Percentiles rank a stretch among this genome's conserved stretches.
Evolutionary conservation across 2,797 vertebrate species (phyloP).

Genomic region (Dipus sagitta): DNA sequence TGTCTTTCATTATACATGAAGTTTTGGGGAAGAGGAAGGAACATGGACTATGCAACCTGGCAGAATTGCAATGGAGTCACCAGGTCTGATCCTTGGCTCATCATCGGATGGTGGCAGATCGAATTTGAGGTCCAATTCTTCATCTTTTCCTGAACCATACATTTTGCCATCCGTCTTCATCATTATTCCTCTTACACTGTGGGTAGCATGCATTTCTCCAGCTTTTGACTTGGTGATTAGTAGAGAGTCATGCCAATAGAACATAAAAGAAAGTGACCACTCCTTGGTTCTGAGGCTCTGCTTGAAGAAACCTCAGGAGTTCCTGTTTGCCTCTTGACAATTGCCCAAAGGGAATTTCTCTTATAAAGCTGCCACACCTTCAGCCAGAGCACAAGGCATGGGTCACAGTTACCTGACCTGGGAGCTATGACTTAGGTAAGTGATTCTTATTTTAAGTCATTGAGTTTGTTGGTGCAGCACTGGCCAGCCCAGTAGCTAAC

Average conservation of each 20-base stretch:
- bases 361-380: not conserved
- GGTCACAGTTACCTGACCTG: not conserved
- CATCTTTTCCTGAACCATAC: not conserved
- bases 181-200: not conserved
- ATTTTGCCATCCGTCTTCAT: not conserved
- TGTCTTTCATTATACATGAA: slow-evolving; percentile 59
- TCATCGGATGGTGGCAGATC: not conserved
- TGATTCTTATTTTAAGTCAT: not conserved
- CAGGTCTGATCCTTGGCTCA: not conserved
- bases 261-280: not conserved
- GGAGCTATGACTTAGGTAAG: not conserved
- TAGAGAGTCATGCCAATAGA: not conserved
- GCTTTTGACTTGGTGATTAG: not conserved
- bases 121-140: not conserved
- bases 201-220: not conserved
- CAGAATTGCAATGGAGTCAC: not conserved
- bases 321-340: not conserved
- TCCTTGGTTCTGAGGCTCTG: not conserved
- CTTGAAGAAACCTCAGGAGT: not conserved
- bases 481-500: not conserved
- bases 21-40: slow-evolving; percentile 38
- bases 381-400: not conserved
- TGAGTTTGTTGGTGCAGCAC: not conserved
- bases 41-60: not conserved
- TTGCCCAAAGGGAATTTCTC: not conserved